phyloP scores from a whole-genome alignment of 2,888 invertebrate species.

The Napeogenes inachia region DNA sequence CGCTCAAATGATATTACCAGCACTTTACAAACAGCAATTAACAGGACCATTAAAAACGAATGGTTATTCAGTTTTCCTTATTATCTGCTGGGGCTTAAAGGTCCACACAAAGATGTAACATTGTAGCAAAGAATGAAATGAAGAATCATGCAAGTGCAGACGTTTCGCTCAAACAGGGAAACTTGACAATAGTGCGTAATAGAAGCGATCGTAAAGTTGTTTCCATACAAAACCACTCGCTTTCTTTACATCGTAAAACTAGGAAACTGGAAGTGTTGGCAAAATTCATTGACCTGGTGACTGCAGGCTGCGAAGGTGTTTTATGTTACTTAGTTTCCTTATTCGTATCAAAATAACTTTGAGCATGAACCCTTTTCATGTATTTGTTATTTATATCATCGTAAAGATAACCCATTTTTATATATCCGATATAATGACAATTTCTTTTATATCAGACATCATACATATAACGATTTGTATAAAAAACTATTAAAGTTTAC shows the following conservation, averaged over 20 bases:
- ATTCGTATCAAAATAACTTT: not conserved
- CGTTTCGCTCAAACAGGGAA: constrained; percentile 35
- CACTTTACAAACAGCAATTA: not conserved
- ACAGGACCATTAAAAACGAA: constrained; percentile 12
- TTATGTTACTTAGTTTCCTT: not conserved
- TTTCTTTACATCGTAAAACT: constrained; percentile 35
- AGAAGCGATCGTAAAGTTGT: constrained; percentile 31
- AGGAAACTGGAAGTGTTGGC: constrained; percentile 14
- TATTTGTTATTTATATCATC: not conserved
- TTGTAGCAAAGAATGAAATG: constrained; percentile 28
- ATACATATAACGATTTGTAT: too few relatives aligned
- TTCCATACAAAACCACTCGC: constrained; percentile 35
- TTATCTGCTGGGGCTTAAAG: constrained; percentile 17
- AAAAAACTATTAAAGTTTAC: too few relatives aligned
- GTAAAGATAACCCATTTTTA: too few relatives aligned
- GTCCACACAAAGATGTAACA: constrained; percentile 23
- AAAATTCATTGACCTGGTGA: constrained; percentile 18
- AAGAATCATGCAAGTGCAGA: constrained; percentile 18
- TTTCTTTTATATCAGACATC: too few relatives aligned
- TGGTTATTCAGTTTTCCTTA: constrained; percentile 19
- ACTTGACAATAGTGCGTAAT: constrained; percentile 35
- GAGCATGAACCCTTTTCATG: not conserved
- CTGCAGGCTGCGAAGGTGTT: constrained; percentile 12
- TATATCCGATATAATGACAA: too few relatives aligned
- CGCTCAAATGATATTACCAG: not conserved